Base-by-base conservation (phyloP, 2,797 vertebrate genomes). In the Anas georgica region DNA sequence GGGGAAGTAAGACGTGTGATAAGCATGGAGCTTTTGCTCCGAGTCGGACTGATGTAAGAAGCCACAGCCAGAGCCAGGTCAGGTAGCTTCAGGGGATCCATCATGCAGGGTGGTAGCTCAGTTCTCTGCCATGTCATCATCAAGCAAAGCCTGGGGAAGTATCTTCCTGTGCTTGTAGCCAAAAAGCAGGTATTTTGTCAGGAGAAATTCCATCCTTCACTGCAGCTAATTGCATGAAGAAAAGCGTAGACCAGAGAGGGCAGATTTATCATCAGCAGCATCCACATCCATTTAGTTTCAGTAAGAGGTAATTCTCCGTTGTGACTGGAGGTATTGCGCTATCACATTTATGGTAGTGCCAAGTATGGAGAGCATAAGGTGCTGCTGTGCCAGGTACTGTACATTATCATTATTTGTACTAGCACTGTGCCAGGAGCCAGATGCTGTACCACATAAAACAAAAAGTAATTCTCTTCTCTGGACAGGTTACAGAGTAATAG, bases 371-470 rank as follows among this genome's bases (percentile, higher is more conserved):
- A 96, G 52, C 29, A 67, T 45, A 81, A 88, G 85, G 70, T 60
- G 68, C 18, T 94, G 50, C 86, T 83, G 72, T 89, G 95, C 93
- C 86, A 89, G 74, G 72, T 72, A 54, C 66, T 75, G 91, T 85
- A 95, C 68, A 77, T 97, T 96, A 97, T 93, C 95, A 89, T 97
- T 96, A 97, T 96, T 96, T 96, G 95, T 93, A 95, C 88, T 96
- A 95, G 91, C 86, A 72, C 60, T 1, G 18, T 83, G 75, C 90
- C 88, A 93, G 52, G 35, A 95, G 14, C 88, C 72, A 68, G 68
- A 41, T 82, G 43, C 86, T 91, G 54, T 29, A 58, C 93, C 78
- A 94, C 96, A 95, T 96, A 96, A 96, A 97, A 50, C 91, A 96
- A 97, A 96, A 96, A 97, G 93, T 94, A 95, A 96, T 94, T 93